phyloP scores from a whole-genome alignment of 2,797 vertebrate genomes.

The Ctenopoma multispine region DNA sequence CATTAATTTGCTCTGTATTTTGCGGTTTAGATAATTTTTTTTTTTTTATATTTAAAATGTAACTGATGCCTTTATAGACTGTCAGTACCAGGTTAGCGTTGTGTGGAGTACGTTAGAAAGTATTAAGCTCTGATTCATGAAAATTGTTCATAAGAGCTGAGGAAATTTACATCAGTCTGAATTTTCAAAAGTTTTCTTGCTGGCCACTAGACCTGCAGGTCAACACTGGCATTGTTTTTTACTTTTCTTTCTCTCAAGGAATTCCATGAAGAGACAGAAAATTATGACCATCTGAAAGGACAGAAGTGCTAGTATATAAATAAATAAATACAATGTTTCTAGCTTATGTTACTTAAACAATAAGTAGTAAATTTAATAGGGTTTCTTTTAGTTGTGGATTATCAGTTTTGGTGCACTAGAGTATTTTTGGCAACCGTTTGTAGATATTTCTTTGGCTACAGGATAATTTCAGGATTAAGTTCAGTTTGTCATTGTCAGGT shows the following conservation, averaged over 20 bases:
- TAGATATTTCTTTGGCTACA: no score
- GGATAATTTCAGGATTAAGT: no score
- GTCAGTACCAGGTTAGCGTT: not conserved
- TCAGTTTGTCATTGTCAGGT: no score
- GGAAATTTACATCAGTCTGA: not conserved
- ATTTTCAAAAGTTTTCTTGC: not conserved
- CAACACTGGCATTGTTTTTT: not conserved
- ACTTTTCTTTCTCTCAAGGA: not conserved
- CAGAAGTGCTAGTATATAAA: no score
- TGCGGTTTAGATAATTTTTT: slow-evolving; percentile 8
- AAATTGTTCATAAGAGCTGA: not conserved
- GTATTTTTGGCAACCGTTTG: not conserved
- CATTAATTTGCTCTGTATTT: not conserved
- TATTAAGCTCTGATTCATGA: not conserved
- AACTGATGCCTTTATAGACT: not conserved
- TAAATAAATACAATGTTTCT: no score
- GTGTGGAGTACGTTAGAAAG: slow-evolving; percentile 3
- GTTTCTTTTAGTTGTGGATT: not conserved
- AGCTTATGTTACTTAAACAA: not conserved
- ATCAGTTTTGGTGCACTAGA: not conserved
- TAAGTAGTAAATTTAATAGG: not conserved
- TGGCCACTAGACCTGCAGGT: not conserved
- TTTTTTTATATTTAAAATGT: slow-evolving; percentile 9
- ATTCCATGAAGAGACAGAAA: not conserved
- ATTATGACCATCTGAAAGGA: no score